phyloP scores from a whole-genome alignment of 2,888 invertebrate genomes.

The Tenthredo scrophulariae region DNA sequence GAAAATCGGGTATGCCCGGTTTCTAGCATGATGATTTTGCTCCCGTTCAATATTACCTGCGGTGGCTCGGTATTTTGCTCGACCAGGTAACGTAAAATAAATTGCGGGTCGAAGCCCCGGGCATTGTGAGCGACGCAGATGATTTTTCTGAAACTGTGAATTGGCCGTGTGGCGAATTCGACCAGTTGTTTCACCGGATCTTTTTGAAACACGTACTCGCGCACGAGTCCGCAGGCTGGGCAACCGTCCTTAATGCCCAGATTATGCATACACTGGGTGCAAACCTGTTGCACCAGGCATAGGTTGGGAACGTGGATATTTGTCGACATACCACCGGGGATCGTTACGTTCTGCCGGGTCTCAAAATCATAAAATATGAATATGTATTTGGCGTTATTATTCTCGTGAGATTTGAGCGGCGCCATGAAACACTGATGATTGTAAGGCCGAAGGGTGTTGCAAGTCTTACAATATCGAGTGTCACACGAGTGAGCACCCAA shows the following conservation, averaged over 20 bases:
- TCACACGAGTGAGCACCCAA: neutral
- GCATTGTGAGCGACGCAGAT: slow-evolving; percentile 56
- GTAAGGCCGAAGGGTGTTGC: slow-evolving; percentile 47
- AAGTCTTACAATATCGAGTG: slow-evolving; percentile 56
- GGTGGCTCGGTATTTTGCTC: slow-evolving; percentile 55
- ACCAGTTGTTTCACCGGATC: neutral
- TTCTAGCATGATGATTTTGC: slow-evolving; percentile 59
- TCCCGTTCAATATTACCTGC: slow-evolving; percentile 60
- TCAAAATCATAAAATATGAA: slow-evolving; percentile 60
- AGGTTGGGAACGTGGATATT: slow-evolving; percentile 58
- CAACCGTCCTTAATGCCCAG: neutral
- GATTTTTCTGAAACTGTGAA: neutral
- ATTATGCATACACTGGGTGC: neutral
- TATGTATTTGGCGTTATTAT: neutral
- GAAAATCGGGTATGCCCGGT: slow-evolving; percentile 59
- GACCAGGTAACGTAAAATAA: slow-evolving; percentile 54
- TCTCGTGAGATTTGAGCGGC: neutral
- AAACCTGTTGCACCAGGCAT: slow-evolving; percentile 54
- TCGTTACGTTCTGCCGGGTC: slow-evolving; percentile 57
- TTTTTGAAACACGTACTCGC: slow-evolving; percentile 3
- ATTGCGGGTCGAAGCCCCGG: slow-evolving; percentile 56
- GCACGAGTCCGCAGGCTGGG: neutral
- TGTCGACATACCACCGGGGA: neutral
- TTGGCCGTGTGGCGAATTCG: neutral
- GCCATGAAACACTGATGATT: slow-evolving; percentile 58